These are phyloP conservation scores for Liolophura sinensis DNA, from an alignment of 1,140 invertebrate species.

Conservation along the genomic window DNA sequence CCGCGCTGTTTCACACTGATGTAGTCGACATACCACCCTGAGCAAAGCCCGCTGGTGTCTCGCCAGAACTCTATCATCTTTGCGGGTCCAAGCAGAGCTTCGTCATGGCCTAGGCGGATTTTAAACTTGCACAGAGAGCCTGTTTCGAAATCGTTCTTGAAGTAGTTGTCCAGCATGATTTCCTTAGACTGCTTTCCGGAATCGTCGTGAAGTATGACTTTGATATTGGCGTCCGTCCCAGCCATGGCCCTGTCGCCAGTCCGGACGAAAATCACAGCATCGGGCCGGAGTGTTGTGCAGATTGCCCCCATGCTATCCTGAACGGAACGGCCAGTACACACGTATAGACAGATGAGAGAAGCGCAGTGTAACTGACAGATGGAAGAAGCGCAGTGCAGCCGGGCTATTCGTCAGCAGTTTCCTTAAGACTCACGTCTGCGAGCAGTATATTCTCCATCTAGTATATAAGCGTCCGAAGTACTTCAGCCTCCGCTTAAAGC, in stretches of 20 bases:
- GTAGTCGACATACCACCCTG: constrained; percentile 60
- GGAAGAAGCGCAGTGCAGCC: too few relatives aligned
- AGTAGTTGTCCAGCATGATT: constrained; percentile 44
- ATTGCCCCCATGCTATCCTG: too few relatives aligned
- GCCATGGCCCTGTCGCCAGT: constrained; percentile 58
- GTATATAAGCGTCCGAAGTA: too few relatives aligned
- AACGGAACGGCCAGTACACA: too few relatives aligned
- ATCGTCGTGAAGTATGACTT: constrained; percentile 43
- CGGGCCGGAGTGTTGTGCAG: constrained; percentile 1
- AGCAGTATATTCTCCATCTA: too few relatives aligned
- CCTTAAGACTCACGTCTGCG: too few relatives aligned
- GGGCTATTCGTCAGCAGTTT: too few relatives aligned
- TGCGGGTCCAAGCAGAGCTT: neutral
- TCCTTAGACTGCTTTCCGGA: constrained; percentile 29
- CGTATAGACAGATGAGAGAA: too few relatives aligned
- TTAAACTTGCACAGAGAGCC: constrained; percentile 48
- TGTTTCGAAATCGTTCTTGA: constrained; percentile 56
- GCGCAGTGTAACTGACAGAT: too few relatives aligned
- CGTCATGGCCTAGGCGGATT: constrained; percentile 3
- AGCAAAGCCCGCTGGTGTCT: constrained; percentile 41
- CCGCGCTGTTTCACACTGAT: constrained; percentile 15
- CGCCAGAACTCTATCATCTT: constrained; percentile 21
- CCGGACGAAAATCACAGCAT: constrained; percentile 50
- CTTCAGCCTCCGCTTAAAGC: too few relatives aligned
- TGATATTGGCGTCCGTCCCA: constrained; percentile 59